These are phyloP conservation scores for Euglossa dilemma DNA, from an alignment of 1,140 invertebrate species.

Conservation along the genomic window DNA sequence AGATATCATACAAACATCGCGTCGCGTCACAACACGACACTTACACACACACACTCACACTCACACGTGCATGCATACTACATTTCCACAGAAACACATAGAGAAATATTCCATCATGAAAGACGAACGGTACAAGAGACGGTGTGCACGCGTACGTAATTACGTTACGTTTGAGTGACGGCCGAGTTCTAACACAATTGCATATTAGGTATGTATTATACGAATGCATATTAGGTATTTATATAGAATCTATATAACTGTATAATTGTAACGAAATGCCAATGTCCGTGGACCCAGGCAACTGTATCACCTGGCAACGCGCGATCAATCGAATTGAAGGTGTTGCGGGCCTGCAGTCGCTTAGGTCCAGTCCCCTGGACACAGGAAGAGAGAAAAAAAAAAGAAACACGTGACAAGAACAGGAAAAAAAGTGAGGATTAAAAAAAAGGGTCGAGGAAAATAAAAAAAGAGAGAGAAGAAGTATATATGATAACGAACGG, in stretches of 20 bases:
- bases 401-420: conserved; percentile 51
- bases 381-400: conserved; percentile 65
- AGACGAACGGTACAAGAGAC: conserved; percentile 66
- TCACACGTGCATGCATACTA: background rate
- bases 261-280: conserved; percentile 82
- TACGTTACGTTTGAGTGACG: conserved; percentile 76
- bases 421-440: conserved; percentile 45
- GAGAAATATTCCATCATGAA: conserved; percentile 53
- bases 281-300: conserved; percentile 77
- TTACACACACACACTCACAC: background rate
- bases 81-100: conserved; percentile 16
- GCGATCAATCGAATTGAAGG: conserved; percentile 61
- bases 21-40: background rate
- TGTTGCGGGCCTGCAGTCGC: conserved; percentile 62
- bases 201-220: conserved; percentile 83
- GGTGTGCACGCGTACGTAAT: conserved; percentile 66
- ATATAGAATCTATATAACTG: conserved; percentile 82
- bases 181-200: conserved; percentile 79
- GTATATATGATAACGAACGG: conserved; percentile 38
- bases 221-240: conserved; percentile 82
- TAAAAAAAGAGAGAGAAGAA: background rate
- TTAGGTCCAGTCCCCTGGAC: conserved; percentile 69
- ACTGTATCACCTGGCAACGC: conserved; percentile 44
- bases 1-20: background rate
- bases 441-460: conserved; percentile 25